Conservation (phyloP, 1,140 invertebrate genomes). For the Telenomus remus region DNA sequence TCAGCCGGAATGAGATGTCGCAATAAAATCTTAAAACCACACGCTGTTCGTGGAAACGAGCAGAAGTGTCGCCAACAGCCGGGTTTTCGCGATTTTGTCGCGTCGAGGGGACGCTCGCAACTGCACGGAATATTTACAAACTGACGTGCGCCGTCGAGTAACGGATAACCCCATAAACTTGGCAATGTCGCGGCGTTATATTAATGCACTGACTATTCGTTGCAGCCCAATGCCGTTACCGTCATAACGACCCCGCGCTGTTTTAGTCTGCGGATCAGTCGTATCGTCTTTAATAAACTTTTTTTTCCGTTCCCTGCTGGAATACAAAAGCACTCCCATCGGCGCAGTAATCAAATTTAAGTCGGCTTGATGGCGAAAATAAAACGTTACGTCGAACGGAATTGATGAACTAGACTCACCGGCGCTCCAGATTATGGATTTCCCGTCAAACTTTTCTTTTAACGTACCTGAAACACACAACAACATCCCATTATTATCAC, state of each 20-base stretch:
- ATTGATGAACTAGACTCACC: conserved; percentile 47
- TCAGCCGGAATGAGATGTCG: conserved; percentile 19
- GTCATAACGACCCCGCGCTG: conserved; percentile 21
- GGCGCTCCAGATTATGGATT: conserved; percentile 32
- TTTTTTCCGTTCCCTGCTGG: conserved; percentile 13
- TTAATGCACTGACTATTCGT: conserved; percentile 56
- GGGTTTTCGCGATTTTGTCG: conserved; percentile 51
- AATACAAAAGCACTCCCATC: conserved; percentile 32
- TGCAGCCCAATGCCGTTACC: conserved; percentile 25
- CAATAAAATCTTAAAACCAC: conserved; percentile 31
- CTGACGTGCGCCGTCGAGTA: conserved; percentile 42
- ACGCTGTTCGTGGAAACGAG: neutral
- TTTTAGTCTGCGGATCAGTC: conserved; percentile 43
- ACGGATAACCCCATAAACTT: conserved; percentile 64
- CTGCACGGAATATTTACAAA: conserved; percentile 36
- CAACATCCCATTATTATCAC: conserved; percentile 1
- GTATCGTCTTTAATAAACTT: conserved; percentile 32
- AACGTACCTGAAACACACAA: conserved; percentile 39
- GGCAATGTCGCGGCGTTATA: conserved; percentile 58
- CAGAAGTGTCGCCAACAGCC: conserved; percentile 30
- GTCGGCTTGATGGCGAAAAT: conserved; percentile 18
- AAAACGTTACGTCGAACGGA: conserved; percentile 32
- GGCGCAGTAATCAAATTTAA: conserved; percentile 42
- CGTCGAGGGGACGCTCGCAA: conserved; percentile 34
- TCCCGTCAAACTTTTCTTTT: neutral